phyloP scores from a whole-genome alignment of 2,888 invertebrate genomes.

The Drosophila rellima region DNA sequence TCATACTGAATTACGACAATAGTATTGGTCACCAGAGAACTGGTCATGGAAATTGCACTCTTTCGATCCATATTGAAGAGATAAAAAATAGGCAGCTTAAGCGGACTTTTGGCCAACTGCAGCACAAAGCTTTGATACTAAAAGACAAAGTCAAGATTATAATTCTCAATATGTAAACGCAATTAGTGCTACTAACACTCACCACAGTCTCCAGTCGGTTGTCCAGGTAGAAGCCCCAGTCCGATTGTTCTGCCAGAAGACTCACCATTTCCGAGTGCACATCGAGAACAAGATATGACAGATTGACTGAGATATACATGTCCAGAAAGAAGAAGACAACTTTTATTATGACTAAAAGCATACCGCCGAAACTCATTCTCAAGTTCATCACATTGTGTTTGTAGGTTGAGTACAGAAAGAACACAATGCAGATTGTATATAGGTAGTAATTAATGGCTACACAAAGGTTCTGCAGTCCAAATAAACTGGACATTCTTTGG shows the following conservation, averaged over 20 bases:
- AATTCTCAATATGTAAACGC: neutral
- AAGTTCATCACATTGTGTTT: neutral
- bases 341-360: neutral
- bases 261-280: conserved; percentile 6
- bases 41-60: neutral
- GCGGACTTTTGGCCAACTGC: neutral
- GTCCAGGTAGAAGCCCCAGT: neutral
- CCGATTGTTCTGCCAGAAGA: neutral
- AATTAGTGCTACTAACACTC: neutral
- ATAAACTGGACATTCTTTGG: neutral
- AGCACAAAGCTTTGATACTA: neutral
- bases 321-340: neutral
- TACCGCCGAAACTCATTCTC: neutral
- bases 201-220: conserved; percentile 8
- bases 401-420: neutral
- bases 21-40: neutral
- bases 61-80: conserved; percentile 2
- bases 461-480: conserved; percentile 1
- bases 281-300: neutral
- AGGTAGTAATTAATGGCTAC: neutral
- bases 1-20: conserved; percentile 2
- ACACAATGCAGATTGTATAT: neutral
- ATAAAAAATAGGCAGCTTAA: neutral
- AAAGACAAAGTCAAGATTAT: neutral
- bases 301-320: neutral